Evolutionary conservation across 2,113 vertebrate genomes (phyloP), one percentile per base, ranked within the genome.

Genomic region (Nanorana parkeri): DNA sequence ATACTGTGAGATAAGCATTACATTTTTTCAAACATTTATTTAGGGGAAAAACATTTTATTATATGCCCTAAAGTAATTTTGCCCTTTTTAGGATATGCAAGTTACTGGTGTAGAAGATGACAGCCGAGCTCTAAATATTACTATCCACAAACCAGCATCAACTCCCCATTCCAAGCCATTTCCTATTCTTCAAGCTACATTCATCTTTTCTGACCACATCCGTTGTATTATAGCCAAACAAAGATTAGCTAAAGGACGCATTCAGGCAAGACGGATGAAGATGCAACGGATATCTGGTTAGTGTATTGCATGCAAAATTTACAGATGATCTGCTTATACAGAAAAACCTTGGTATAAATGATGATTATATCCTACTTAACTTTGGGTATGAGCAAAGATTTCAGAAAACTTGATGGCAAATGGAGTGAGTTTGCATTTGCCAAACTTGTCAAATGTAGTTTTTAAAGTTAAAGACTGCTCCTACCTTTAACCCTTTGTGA

Each of bases 151-250:
- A 85, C 98, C 98, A 47, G 95, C 96, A 0, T 96, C 98, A 51
- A 98, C 97, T 87, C 97, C 97, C 2, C 98, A 99, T 3, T 97
- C 97, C 4, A 97, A 96, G 88, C 98, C 98, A 17, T 93, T 99
- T 86, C 97, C 98, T 8, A 97, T 99, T 86, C 96, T 99, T n/a
- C 98, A 99, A 89, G 98, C 98, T 80, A 96, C 95, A 5, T 99
- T 99, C 32, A 91, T 99, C 80, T 99, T 99, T 67, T 96, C 97
- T 0, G 98, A 99, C 88, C 97, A 99, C 85, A 99, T 99, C 84
- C 98, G 98, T 86, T 99, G 98, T 89, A 98, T 99, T 88, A 99
- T 99, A 2, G 98, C 98, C 61, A 99, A 99, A 86, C 98, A 99
- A 85, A 94, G 98, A 60, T 92, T 99, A 55, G 98, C 96, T 80